Percentiles rank a stretch among this genome's conserved stretches.
Conservation (phyloP, 2,113 vertebrate genomes). For the Trichechus manatus region DNA sequence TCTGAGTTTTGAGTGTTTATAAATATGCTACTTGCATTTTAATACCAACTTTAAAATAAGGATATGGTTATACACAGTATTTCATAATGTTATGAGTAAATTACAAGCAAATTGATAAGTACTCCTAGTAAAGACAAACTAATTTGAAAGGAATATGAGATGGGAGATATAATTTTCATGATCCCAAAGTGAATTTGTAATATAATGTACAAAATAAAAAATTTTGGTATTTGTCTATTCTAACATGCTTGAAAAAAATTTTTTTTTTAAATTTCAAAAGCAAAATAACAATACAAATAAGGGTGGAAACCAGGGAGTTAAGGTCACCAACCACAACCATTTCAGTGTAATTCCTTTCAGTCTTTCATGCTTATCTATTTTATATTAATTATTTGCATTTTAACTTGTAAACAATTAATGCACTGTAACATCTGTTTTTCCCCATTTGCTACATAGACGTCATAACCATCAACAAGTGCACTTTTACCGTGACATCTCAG, state of each 20-base stretch:
- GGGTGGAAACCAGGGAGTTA: background rate
- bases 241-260: background rate
- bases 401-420: slow-evolving; percentile 32
- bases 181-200: background rate
- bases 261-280: slow-evolving; percentile 52
- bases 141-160: slow-evolving; percentile 5
- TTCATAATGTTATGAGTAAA: slow-evolving; percentile 48
- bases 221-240: background rate
- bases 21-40: background rate
- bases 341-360: slow-evolving; percentile 38
- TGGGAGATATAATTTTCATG: background rate
- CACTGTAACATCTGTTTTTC: background rate
- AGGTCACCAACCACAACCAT: background rate
- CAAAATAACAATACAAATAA: slow-evolving; percentile 39
- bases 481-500: background rate
- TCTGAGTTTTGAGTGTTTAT: background rate
- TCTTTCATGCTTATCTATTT: slow-evolving; percentile 16
- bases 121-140: background rate
- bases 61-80: background rate
- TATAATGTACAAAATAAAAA: slow-evolving; percentile 11
- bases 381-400: slow-evolving; percentile 5
- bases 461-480: background rate
- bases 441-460: background rate
- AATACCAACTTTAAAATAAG: slow-evolving; percentile 50
- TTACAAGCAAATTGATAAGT: slow-evolving; percentile 32